Base-by-base conservation (phyloP, 2,797 vertebrate species). In the Malurus leucopterus region DNA sequence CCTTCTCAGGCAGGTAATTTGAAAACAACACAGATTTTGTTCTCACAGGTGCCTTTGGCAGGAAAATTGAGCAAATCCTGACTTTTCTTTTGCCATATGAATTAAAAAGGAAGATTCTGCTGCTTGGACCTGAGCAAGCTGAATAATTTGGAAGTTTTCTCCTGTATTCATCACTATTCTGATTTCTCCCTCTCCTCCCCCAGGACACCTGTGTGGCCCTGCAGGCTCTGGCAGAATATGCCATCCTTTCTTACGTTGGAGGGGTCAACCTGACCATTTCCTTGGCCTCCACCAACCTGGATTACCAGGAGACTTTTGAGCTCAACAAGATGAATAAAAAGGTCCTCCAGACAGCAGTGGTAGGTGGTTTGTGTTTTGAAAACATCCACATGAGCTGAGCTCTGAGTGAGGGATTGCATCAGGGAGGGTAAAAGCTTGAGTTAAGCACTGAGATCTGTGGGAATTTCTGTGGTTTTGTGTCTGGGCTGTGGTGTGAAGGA, bases 201-300 rank as follows among this genome's bases (percentile, higher is more conserved):
- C 78, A 99, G 99, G 99, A 99, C 95, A 99, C 99, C 0, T 99
- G 99, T 67, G 98, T 99, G 76, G 99, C 98, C 50, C 97, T 99
- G 78, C 99, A 99, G 91, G 98, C 99, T 22, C 96, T 99, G 91
- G 98, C 99, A 3, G 99, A 99, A 84, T 99, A 99, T 9, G 99
- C 98, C 89, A 99, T 99, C 96, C 96, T 99, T 76, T 99, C 98
- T 32, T 99, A 98, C 1, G 96, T 98, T 7, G 99, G 98, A 26
- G 97, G 98, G 50, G 97, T 99, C 88, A 99, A 99, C 96, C 98
- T 99, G 76, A 99, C 98, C 27, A 98, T 99, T 96, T 99, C 98
- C 23, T 96, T 99, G 97, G 98, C 99, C 44, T 99, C 99, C 69
- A 99, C 99, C 85, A 99, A 99, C 96, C 95, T 99, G 64, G 99